phyloP scores from a whole-genome alignment of 2,113 vertebrate genomes.

The Atrichornis clamosus region DNA sequence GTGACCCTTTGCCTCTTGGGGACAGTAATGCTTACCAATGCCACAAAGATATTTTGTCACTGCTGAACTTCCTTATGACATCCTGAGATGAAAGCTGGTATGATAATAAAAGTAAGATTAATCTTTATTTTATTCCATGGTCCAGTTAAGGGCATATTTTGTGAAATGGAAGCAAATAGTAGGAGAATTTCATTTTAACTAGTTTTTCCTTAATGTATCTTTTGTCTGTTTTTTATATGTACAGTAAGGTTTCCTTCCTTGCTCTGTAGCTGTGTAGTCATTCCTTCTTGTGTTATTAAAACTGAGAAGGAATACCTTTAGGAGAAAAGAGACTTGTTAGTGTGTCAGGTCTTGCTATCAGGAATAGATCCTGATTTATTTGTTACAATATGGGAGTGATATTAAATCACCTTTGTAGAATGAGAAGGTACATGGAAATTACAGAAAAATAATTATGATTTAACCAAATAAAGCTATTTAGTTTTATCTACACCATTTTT shows the following conservation, averaged over 20 bases:
- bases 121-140: not conserved
- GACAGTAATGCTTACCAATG: not conserved
- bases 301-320: slow-evolving; percentile 32
- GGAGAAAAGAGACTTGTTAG: slow-evolving; percentile 16
- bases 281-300: slow-evolving; percentile 64
- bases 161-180: not conserved
- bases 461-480: not conserved
- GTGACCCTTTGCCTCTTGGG: not conserved
- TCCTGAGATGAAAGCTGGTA: not conserved
- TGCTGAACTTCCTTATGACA: not conserved
- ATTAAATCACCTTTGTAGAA: not conserved
- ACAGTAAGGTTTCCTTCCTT: not conserved
- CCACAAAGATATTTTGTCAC: not conserved
- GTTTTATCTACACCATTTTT: not conserved
- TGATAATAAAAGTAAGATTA: not conserved
- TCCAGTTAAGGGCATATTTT: not conserved
- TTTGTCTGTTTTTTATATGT: not conserved
- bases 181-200: slow-evolving; percentile 14
- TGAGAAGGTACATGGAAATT: not conserved
- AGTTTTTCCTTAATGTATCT: not conserved
- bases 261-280: not conserved
- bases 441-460: not conserved
- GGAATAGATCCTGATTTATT: not conserved
- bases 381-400: slow-evolving; percentile 27
- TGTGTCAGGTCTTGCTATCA: slow-evolving; percentile 12